These are phyloP conservation scores for Drosophila emarginata DNA, from an alignment of 2,888 invertebrate species.

Conservation along the genomic window DNA sequence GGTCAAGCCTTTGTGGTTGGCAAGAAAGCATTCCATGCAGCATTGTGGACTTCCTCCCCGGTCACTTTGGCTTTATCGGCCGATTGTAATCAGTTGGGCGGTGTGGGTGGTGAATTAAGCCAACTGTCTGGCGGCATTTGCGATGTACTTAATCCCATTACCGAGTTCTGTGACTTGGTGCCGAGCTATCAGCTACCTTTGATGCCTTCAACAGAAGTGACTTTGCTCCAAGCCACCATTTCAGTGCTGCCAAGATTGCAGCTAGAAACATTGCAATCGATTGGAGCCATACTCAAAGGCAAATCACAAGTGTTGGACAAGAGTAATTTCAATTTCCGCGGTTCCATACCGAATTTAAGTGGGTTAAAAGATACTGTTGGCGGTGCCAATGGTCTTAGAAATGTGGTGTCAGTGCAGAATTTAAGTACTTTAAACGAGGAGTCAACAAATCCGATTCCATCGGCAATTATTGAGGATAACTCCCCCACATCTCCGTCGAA, in stretches of 20 bases:
- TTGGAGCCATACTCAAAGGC: slow-evolving; percentile 86
- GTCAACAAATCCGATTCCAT: slow-evolving; percentile 36
- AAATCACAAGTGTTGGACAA: slow-evolving; percentile 83
- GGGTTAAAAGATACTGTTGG: slow-evolving; percentile 73
- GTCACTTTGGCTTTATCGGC: slow-evolving; percentile 87
- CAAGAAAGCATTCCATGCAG: slow-evolving; percentile 89
- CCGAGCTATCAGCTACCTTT: slow-evolving; percentile 86
- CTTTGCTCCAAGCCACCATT: slow-evolving; percentile 90
- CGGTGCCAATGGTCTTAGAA: slow-evolving; percentile 75
- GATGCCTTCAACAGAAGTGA: slow-evolving; percentile 85
- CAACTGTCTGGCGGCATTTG: slow-evolving; percentile 87
- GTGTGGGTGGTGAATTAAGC: slow-evolving; percentile 82
- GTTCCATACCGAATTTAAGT: slow-evolving; percentile 82
- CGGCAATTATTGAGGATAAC: slow-evolving; percentile 31
- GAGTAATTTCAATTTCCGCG: slow-evolving; percentile 81
- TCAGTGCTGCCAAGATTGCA: slow-evolving; percentile 89
- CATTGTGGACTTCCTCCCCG: slow-evolving; percentile 88
- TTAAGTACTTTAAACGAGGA: slow-evolving; percentile 81
- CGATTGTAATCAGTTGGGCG: slow-evolving; percentile 85
- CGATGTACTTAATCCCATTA: slow-evolving; percentile 88
- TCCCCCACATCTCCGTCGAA: slow-evolving; percentile 53
- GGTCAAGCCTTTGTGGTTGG: slow-evolving; percentile 85
- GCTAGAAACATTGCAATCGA: slow-evolving; percentile 89
- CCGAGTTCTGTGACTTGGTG: slow-evolving; percentile 91
- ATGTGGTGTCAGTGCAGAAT: slow-evolving; percentile 84